These are phyloP conservation scores for Myotis brandtii DNA, from an alignment of 2,113 vertebrate genomes.

Conservation along the genomic window DNA sequence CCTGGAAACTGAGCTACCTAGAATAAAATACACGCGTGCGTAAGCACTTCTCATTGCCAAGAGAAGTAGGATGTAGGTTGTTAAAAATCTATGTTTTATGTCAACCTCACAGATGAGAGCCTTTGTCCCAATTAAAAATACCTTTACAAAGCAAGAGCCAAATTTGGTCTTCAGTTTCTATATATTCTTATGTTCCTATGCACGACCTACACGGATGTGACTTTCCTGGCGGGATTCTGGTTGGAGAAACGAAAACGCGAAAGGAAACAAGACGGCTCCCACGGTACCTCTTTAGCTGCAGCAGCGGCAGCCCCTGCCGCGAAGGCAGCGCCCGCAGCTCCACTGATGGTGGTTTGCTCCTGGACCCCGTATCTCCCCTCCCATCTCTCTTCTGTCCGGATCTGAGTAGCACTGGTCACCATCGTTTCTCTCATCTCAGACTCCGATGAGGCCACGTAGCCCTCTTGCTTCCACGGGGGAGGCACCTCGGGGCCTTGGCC, in stretches of 20 bases:
- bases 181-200: neutral
- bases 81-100: neutral
- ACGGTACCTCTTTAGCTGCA: constrained; percentile 84
- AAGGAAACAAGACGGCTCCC: neutral
- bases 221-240: neutral
- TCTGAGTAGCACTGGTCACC: constrained; percentile 87
- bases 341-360: constrained; percentile 79
- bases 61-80: neutral
- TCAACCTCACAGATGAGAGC: neutral
- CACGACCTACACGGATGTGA: neutral
- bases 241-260: accelerated
- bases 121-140: neutral
- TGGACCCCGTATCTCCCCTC: constrained; percentile 87
- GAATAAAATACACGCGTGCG: neutral
- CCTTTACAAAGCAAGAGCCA: neutral
- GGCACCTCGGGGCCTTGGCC: constrained; percentile 89
- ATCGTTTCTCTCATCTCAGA: constrained; percentile 88
- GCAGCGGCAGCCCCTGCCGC: constrained; percentile 52
- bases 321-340: constrained; percentile 71
- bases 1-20: neutral
- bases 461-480: constrained; percentile 97
- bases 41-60: neutral
- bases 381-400: constrained; percentile 92
- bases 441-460: constrained; percentile 86
- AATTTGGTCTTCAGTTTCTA: neutral